Evolutionary conservation across 1,140 invertebrate species (phyloP), one percentile per base, ranked within the genome.

Genomic region (Macrobrachium rosenbergii): DNA sequence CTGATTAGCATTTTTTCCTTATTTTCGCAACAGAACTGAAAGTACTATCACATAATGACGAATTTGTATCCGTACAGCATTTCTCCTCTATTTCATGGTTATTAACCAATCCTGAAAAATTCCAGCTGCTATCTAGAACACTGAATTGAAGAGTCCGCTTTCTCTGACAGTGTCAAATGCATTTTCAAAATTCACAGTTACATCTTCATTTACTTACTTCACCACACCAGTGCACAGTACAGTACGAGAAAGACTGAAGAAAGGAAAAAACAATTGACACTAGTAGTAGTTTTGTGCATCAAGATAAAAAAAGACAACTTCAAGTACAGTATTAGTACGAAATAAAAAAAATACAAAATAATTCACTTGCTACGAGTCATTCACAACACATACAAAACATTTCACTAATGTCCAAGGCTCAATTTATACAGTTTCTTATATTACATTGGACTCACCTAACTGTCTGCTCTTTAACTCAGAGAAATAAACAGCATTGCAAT

Each of bases 381-480:
- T 52, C 52, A 52, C 52, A 52, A 52, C 52, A 52, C 52, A 52
- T 52, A 52, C 52, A 52, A 52, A 52, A 52, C 52, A 52, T 52
- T 52, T 52, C 52, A 52, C 52, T 52, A 52, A 52, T 52, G 52
- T 52, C 52, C 52, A 52, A 52, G 52, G 52, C 52, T 52, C 12
- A 52, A 52, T 52, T 52, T 52, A 52, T 52, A 52, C 52, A 52
- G 2, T 52, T 52, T 12, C 7, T 52, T 52, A 52, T 52, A 52
- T 52, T 52, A 52, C 52, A 52, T 52, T 52, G 52, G 52, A 52
- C 52, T 52, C 52, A 52, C 52, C 37, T 63, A 81, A 67, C 62
- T 63, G 64, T 64, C 64, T 81, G 63, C 63, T 81, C 79, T 45
- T 81, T 67, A 81, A 21, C 37, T 67, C 60, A 28, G 69, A 60